Base-by-base conservation (phyloP, 2,113 vertebrate genomes). In the Rhinogobius similis region DNA sequence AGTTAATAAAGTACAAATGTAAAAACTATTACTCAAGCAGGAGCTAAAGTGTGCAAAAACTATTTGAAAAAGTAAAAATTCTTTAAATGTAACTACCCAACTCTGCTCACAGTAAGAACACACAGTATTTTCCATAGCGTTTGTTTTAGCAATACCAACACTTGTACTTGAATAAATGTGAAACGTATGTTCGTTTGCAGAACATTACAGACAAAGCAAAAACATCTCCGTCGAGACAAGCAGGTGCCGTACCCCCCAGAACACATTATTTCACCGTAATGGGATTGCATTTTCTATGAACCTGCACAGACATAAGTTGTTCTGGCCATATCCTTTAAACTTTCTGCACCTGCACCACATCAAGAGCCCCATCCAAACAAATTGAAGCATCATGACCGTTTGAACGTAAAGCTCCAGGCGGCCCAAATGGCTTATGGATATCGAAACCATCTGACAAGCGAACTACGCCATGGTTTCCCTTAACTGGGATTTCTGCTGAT, bases 401-500 rank as follows among this genome's bases (percentile, higher is more conserved):
- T 73, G 76, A 72, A 55, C 79, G 70, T 70, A 69, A 81, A 79
- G 79, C 72, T 67, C 23, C 71, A 68, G 81, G 58, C 50, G 61
- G 68, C 63, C 87, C 72, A 52, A 79, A 71, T 29, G 44, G 79
- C 55, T 48, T 26, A 9, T 24, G 76, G 38, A 79, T 66, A 85
- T 83, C 72, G 55, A 65, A 56, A 83, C 73, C 80, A 79, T 77
- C 81, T 83, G 83, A 82, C 46, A 62, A 41, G 68, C 78, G 78
- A 88, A 88, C 85, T 83, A 84, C 76, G 71, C 73, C 70, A 24
- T 20, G 8, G 56, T 41, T 32, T 43, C 24, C 52, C 69, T 83
- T 76, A 75, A 84, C 69, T 76, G 77, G 72, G 75, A 76, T 81
- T 88, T 86, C 75, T 67, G 80, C 84, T 87, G 87, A 87, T 90